Conservation (phyloP, 1,140 invertebrate species). For the Ganaspis sp. region DNA sequence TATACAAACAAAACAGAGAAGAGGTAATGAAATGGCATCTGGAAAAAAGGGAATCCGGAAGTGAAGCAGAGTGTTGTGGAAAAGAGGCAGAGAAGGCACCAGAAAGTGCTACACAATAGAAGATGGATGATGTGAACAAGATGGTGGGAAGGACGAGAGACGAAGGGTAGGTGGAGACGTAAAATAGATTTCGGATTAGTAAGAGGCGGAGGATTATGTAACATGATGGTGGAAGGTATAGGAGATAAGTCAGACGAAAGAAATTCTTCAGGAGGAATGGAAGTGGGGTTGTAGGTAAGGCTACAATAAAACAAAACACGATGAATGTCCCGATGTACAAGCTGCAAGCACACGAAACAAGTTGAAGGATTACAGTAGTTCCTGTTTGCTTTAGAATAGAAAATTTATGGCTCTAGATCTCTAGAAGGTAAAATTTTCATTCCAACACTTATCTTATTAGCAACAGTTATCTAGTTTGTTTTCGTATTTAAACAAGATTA, state of each 20-base stretch:
- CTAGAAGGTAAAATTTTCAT: too few species aligned
- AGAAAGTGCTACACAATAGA: slow-evolving; percentile 52
- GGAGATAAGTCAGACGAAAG: slow-evolving; percentile 17
- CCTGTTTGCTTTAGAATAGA: slow-evolving; percentile 41
- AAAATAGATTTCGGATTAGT: slow-evolving; percentile 36
- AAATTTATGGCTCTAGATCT: slow-evolving; percentile 20
- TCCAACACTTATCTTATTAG: too few species aligned
- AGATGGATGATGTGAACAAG: slow-evolving; percentile 53
- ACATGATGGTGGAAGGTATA: slow-evolving; percentile 44
- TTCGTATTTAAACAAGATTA: too few species aligned
- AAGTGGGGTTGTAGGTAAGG: slow-evolving; percentile 65
- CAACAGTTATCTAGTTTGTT: too few species aligned
- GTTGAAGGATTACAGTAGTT: slow-evolving; percentile 45
- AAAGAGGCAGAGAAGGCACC: slow-evolving; percentile 43
- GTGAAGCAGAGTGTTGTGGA: slow-evolving; percentile 42
- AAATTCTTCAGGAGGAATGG: slow-evolving; percentile 57
- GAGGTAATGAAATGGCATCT: background rate
- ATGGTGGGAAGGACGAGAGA: slow-evolving; percentile 49
- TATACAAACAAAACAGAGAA: slow-evolving; percentile 26
- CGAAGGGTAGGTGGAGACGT: slow-evolving; percentile 34
- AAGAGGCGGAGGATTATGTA: slow-evolving; percentile 48
- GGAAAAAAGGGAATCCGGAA: slow-evolving; percentile 46
- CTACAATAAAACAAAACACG: slow-evolving; percentile 77
- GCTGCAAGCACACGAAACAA: slow-evolving; percentile 68
- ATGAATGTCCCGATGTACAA: slow-evolving; percentile 77